Evolutionary conservation across 2,888 invertebrate species (phyloP).

Genomic region (Cephus sareptanus): DNA sequence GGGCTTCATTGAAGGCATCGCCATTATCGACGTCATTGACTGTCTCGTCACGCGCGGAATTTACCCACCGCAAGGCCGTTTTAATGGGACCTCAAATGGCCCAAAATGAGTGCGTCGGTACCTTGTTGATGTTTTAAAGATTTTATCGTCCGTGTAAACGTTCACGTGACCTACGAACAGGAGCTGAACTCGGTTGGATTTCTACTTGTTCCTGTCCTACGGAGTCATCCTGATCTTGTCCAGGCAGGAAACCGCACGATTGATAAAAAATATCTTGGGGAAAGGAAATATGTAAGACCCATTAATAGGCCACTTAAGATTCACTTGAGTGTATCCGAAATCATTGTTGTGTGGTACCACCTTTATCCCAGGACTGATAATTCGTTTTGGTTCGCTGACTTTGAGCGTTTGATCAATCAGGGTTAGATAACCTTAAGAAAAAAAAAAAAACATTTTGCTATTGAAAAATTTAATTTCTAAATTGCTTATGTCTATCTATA

Average conservation of each 20-base stretch:
- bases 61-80: slow-evolving; percentile 1
- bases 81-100: slow-evolving; percentile 2
- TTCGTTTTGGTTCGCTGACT: not conserved
- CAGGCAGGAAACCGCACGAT: not conserved
- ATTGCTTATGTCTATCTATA: not conserved
- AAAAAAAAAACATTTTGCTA: not conserved
- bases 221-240: not conserved
- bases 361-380: not conserved
- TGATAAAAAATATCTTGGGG: not conserved
- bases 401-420: not conserved
- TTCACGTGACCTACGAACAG: not conserved
- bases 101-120: not conserved
- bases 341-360: not conserved
- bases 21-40: not conserved
- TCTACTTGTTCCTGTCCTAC: not conserved
- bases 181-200: not conserved
- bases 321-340: not conserved
- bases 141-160: slow-evolving; percentile 32
- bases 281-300: not conserved
- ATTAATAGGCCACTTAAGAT: not conserved
- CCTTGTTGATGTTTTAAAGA: not conserved
- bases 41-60: slow-evolving; percentile 1
- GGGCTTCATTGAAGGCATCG: slow-evolving; percentile 26
- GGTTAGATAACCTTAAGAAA: not conserved
- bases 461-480: not conserved